Conservation (phyloP, 2,113 vertebrate species). For the Trogon melanurus region DNA sequence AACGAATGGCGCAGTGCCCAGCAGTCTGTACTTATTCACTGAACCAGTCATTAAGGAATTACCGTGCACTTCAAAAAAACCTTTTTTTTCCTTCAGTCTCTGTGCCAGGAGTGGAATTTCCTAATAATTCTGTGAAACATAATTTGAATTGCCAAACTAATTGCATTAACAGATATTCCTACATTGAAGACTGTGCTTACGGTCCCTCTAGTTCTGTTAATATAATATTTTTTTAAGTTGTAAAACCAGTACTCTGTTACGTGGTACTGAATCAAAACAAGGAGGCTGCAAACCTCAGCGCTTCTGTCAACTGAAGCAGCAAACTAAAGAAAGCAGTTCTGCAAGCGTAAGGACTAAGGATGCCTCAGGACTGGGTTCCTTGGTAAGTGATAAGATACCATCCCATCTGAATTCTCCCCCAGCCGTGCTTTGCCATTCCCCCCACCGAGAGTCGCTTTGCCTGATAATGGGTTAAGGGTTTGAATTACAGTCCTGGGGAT, state of each 20-base stretch:
- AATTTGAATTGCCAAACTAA: background rate
- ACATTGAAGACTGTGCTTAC: background rate
- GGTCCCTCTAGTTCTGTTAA: background rate
- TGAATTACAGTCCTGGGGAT: background rate
- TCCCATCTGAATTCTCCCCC: background rate
- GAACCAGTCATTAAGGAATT: conserved; percentile 28
- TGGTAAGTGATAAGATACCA: background rate
- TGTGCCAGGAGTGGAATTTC: background rate
- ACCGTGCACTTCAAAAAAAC: background rate
- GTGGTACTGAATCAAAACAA: background rate
- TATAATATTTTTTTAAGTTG: background rate
- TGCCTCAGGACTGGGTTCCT: background rate
- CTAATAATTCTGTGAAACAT: background rate
- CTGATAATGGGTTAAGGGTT: background rate
- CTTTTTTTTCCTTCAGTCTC: background rate
- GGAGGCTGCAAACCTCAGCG: background rate
- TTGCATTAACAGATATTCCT: background rate
- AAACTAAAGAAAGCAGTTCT: background rate
- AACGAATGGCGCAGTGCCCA: conserved; percentile 36
- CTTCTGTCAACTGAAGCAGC: background rate
- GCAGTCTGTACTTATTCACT: conserved; percentile 17
- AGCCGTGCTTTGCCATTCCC: background rate
- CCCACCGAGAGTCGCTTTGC: background rate
- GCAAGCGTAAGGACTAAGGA: background rate
- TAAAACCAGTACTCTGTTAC: background rate